Conservation (phyloP, 2,113 vertebrate genomes). For the Dromiciops gliroides region DNA sequence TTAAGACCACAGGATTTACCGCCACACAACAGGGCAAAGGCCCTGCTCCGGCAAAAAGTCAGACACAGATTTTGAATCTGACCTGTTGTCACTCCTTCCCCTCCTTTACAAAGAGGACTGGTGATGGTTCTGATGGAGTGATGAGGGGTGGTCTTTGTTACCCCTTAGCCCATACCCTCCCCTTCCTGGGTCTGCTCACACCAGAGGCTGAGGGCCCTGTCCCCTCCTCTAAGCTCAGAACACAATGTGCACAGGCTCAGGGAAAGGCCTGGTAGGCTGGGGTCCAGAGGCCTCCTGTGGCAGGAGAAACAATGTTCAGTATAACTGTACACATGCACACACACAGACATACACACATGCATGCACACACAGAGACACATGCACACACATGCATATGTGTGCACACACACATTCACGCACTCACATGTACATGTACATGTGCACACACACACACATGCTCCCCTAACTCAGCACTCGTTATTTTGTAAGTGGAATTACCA, state of each 20-base stretch:
- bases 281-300: background rate
- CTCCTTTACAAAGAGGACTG: slow-evolving; percentile 9
- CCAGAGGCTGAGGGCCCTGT: background rate
- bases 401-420: too few species aligned
- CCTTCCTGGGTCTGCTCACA: background rate
- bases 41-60: background rate
- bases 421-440: too few species aligned
- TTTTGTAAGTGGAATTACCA: background rate
- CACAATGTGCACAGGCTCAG: background rate
- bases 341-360: too few species aligned
- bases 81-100: background rate
- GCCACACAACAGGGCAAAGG: background rate
- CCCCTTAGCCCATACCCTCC: background rate
- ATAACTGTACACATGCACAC: rapidly evolving
- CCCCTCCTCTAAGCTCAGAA: background rate
- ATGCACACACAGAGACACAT: background rate
- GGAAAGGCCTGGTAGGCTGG: background rate
- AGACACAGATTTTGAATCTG: background rate
- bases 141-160: slow-evolving; percentile 16
- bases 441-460: background rate
- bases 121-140: background rate
- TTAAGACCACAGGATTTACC: background rate
- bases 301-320: background rate
- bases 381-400: too few species aligned
- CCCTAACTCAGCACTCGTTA: background rate